Evolutionary conservation across 2,888 invertebrate genomes (phyloP), one percentile per base, ranked within the genome.

Genomic region (Cataglyphis albicans): DNA sequence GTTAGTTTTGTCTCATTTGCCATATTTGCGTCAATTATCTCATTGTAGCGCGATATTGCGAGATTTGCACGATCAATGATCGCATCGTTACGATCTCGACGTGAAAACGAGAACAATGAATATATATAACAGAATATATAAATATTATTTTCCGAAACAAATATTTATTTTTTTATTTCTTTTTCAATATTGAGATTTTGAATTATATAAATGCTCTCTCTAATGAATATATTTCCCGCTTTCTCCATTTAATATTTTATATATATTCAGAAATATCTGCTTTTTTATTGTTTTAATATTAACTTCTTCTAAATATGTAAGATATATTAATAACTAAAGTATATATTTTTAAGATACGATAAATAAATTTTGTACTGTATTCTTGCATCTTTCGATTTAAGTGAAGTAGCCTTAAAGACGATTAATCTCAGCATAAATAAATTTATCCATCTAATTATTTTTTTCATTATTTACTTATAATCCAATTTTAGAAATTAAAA

Each of bases 1-100:
- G 18, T 68, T 59, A 18, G 67, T 32, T 44, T 44, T 70, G 55
- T 80, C 70, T 70, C 68, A 68, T 70, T 78, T 59, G 52, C 76
- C 29, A 25, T 29, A 55, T 52, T 52, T 52, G 15, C 65, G 38
- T 76, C 55, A 76, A 52, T 76, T 76, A 76, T 76, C 65, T 80
- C 70, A 68, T 68, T 59, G 68, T 29, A 12, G 3, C 35, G 32
- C 68, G 35, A 18, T 35, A 21, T 61, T 44, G 57, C 76, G 59
- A 67, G 68, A 57, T 59, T 78, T 68, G 35, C 44, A 25, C 70
- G 21, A 59, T 78, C 25, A 35, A 41, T 12, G 18, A 35, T 78
- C 7, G 21, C 29, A 32, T 6, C 21, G 35, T 52, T 75, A 52
- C 38, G 52, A 65, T 55, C 38, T 55, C 29, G 38, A 18, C 41